Base-by-base conservation (phyloP, 2,113 vertebrate genomes). In the Cervus canadensis region DNA sequence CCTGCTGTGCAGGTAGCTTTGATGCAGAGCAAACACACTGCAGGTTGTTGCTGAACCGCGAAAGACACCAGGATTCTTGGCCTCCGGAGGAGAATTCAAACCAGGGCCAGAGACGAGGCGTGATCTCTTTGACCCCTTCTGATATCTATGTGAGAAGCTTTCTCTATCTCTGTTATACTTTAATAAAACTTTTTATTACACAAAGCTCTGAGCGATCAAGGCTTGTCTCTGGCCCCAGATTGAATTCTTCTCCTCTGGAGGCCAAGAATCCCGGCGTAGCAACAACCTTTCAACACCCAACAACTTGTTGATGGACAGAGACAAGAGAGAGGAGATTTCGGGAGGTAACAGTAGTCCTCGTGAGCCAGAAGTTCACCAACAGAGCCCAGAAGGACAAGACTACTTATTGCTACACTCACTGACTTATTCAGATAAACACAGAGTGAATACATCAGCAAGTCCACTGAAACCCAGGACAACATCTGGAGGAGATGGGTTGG, bases 341-440 rank as follows among this genome's bases (percentile, higher is more conserved):
- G 74, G n/a, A 23, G 40, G n/a, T 25, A 0, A 2, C 50, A 1
- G 1, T 0, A 7, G 48, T 16, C 50, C 0, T 21, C 1, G 0
- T 2, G 86, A 40, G 13, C 57, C 1, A 3, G 3, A 2, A 21
- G 3, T 1, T 2, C 6, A 1, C 1, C 14, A 15, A 23, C 36
- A 36, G 48, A 21, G 45, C 19, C 59, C 5, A 9, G 4, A 2
- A 17, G n/a, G 78, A 30, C 6, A 30, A 1, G 30, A 11, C 1
- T 2, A 2, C 56, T 17, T 11, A 56, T 5, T 1, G 87, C n/a
- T 40, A 1, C 30, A 5, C 26, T 16, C 25, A 5, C 10, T 26
- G 0, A 1, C 2, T 1, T 3, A 16, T 7, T 4, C 3, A 3
- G 12, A 54, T 3, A 19, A 3, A 14, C 6, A 7, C 28, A 17